Evolutionary conservation across 2,888 invertebrate genomes (phyloP).

Genomic region (Cheilosia urbana): DNA sequence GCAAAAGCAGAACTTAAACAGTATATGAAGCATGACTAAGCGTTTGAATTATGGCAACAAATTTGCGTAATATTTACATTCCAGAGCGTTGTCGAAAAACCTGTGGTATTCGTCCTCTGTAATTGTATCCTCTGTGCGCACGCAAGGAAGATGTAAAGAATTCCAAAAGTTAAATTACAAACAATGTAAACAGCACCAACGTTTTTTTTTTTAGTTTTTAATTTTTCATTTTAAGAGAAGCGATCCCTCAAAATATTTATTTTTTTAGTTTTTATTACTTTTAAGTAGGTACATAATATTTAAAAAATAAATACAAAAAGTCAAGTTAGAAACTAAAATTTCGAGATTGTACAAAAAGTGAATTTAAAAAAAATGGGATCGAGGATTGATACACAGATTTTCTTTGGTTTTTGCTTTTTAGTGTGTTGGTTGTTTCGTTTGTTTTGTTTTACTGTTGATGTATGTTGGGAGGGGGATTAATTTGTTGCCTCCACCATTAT

Average conservation of each 20-base stretch:
- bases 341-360: slow-evolving; percentile 44
- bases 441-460: slow-evolving; percentile 47
- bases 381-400: slow-evolving; percentile 16
- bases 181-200: slow-evolving; percentile 68
- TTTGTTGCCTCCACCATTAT: slow-evolving; percentile 65
- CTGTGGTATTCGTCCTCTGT: slow-evolving; percentile 92
- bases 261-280: slow-evolving; percentile 8
- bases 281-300: slow-evolving; percentile 39
- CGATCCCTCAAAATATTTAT: slow-evolving; percentile 3
- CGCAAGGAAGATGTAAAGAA: slow-evolving; percentile 70
- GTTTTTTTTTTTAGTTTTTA: slow-evolving; percentile 74
- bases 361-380: slow-evolving; percentile 29
- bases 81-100: slow-evolving; percentile 91
- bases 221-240: slow-evolving; percentile 65
- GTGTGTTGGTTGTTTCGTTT: slow-evolving; percentile 38
- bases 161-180: slow-evolving; percentile 54
- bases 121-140: slow-evolving; percentile 82
- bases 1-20: slow-evolving; percentile 21
- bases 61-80: slow-evolving; percentile 86
- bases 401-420: slow-evolving; percentile 11
- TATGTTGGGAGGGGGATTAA: slow-evolving; percentile 38
- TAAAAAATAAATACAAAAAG: slow-evolving; percentile 58
- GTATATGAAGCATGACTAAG: slow-evolving; percentile 35
- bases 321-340: slow-evolving; percentile 21
- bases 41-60: slow-evolving; percentile 38